Evolutionary conservation across 2,888 invertebrate species (phyloP).

Genomic region (Sepiola atlantica): DNA sequence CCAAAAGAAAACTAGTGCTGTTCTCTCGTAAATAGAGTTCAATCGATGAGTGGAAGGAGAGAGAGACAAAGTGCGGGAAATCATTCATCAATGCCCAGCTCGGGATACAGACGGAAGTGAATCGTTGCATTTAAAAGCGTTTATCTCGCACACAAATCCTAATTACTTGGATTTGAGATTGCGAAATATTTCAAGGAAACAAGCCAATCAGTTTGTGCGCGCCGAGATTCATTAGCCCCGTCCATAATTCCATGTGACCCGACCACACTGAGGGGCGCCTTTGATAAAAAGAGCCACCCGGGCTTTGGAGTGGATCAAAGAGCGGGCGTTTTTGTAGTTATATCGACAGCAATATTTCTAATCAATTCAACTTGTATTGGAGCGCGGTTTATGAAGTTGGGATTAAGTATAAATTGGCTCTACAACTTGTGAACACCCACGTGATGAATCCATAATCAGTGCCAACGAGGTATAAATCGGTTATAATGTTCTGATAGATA

Average conservation of each 20-base stretch:
- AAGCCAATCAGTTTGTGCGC: constrained; percentile 7
- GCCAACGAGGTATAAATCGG: not conserved
- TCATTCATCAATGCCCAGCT: not conserved
- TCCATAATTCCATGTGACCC: not conserved
- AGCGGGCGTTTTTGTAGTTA: not conserved
- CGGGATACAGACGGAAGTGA: not conserved
- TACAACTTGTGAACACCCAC: not conserved
- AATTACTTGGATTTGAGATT: not conserved
- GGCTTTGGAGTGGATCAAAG: not conserved
- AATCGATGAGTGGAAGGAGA: not conserved
- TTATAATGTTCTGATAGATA: not conserved
- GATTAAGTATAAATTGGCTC: not conserved
- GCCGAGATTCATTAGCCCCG: constrained; percentile 32
- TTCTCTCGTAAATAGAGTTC: not conserved
- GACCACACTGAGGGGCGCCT: not conserved
- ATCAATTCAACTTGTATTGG: not conserved
- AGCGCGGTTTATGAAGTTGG: not conserved
- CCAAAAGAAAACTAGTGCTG: not conserved
- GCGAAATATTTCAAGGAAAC: not conserved
- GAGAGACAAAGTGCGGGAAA: not conserved
- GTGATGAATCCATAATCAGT: not conserved
- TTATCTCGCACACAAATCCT: not conserved
- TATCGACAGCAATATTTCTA: not conserved
- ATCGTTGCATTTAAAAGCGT: not conserved
- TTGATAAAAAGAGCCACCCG: not conserved